These are phyloP conservation scores for Nymphalis c-album DNA, from an alignment of 2,888 invertebrate species.

Conservation along the genomic window DNA sequence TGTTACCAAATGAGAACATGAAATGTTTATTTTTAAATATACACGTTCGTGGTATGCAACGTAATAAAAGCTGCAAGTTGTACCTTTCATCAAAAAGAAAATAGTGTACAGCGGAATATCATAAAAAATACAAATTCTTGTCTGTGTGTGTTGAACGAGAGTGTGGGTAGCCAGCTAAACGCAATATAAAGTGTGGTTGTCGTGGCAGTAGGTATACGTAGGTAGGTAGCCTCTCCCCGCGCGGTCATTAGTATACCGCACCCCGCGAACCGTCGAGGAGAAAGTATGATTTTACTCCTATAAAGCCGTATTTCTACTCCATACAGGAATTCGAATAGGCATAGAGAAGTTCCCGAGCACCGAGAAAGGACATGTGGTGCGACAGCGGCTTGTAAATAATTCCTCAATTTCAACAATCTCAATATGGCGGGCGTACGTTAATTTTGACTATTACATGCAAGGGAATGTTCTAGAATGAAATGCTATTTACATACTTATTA, in stretches of 20 bases:
- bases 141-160: constrained; percentile 54
- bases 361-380: constrained; percentile 75
- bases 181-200: constrained; percentile 81
- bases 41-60: constrained; percentile 29
- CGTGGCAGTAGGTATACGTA: constrained; percentile 54
- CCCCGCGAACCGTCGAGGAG: constrained; percentile 71
- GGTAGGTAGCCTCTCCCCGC: constrained; percentile 76
- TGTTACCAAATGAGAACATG: background rate
- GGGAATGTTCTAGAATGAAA: constrained; percentile 37
- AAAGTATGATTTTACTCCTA: constrained; percentile 82
- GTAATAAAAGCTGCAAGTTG: constrained; percentile 33
- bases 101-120: constrained; percentile 75
- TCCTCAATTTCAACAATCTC: constrained; percentile 76
- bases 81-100: constrained; percentile 62
- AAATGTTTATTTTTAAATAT: constrained; percentile 7
- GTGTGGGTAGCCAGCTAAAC: constrained; percentile 79
- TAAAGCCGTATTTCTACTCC: constrained; percentile 82
- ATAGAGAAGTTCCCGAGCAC: constrained; percentile 72
- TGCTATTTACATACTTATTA: constrained; percentile 9
- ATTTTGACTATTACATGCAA: constrained; percentile 54
- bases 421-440: constrained; percentile 66
- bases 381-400: constrained; percentile 73
- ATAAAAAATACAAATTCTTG: constrained; percentile 70
- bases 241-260: constrained; percentile 79
- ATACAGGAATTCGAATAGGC: constrained; percentile 81